These are phyloP conservation scores for Diachasma alloeum DNA, from an alignment of 1,140 invertebrate species.

Conservation along the genomic window DNA sequence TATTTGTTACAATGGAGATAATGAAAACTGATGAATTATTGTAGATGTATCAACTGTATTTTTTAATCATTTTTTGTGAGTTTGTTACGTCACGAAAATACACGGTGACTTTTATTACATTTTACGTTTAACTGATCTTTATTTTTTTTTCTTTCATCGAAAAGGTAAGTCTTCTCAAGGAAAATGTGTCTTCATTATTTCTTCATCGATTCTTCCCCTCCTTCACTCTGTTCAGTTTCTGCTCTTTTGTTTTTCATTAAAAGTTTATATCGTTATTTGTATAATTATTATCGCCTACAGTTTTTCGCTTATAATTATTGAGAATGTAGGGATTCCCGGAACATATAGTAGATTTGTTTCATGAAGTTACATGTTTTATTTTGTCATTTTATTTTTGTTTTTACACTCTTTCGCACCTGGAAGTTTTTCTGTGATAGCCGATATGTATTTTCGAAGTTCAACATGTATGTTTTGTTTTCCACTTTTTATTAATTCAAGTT, in stretches of 20 bases:
- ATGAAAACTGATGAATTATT: slow-evolving; percentile 20
- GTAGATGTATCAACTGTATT: slow-evolving; percentile 4
- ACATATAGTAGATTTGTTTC: slow-evolving; percentile 35
- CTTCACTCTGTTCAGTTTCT: slow-evolving; percentile 8
- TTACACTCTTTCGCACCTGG: background rate
- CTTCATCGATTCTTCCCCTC: background rate
- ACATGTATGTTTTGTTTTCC: slow-evolving; percentile 17
- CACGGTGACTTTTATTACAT: slow-evolving; percentile 22
- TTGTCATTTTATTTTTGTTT: background rate
- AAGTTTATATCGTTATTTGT: slow-evolving; percentile 31
- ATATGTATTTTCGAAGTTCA: slow-evolving; percentile 31
- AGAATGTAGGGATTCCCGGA: slow-evolving; percentile 34
- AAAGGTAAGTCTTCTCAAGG: too few relatives aligned
- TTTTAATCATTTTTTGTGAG: slow-evolving; percentile 8
- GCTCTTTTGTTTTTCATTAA: slow-evolving; percentile 7
- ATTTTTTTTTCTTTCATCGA: slow-evolving; percentile 3
- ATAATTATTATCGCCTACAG: slow-evolving; percentile 33
- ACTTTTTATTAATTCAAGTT: background rate
- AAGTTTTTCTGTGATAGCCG: slow-evolving; percentile 19
- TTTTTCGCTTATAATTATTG: slow-evolving; percentile 31
- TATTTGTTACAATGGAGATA: slow-evolving; percentile 18
- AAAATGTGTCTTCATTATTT: background rate
- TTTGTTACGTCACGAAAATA: slow-evolving; percentile 29
- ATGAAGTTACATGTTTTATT: background rate
- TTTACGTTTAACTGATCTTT: slow-evolving; percentile 3